These are phyloP conservation scores for Kuschelorhynchus macadamiae DNA, from an alignment of 2,888 invertebrate species.

Conservation along the genomic window DNA sequence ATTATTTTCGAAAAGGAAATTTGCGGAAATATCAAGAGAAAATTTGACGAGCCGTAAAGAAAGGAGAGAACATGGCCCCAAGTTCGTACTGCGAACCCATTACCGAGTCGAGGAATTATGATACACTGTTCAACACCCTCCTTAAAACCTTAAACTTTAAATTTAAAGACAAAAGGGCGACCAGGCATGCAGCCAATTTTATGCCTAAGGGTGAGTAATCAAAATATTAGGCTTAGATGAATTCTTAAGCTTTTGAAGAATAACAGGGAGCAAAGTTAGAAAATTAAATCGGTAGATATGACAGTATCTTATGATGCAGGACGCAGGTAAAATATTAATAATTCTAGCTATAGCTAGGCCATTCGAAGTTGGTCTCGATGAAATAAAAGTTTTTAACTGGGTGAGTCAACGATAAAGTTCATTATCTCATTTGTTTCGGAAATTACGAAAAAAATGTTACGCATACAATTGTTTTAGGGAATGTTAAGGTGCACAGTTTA, in stretches of 20 bases:
- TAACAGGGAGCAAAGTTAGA: no score
- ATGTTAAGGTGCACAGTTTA: no score
- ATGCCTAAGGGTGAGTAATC: slow-evolving; percentile 55
- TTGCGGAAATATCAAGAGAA: slow-evolving; percentile 67
- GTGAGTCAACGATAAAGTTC: no score
- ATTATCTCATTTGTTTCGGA: no score
- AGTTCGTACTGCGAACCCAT: slow-evolving; percentile 56
- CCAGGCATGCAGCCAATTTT: slow-evolving; percentile 57
- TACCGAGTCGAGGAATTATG: slow-evolving; percentile 60
- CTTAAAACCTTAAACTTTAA: slow-evolving; percentile 49
- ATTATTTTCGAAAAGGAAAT: slow-evolving; percentile 65
- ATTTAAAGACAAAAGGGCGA: slow-evolving; percentile 53
- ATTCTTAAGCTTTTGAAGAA: slow-evolving; percentile 19
- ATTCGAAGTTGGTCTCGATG: no score
- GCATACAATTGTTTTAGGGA: no score
- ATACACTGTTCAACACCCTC: slow-evolving; percentile 56
- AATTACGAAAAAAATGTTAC: no score
- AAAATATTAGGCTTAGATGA: slow-evolving; percentile 38
- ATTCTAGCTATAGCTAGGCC: no score
- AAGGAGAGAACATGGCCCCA: slow-evolving; percentile 61
- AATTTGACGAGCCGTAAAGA: slow-evolving; percentile 69
- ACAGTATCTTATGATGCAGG: no score
- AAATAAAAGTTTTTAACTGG: no score
- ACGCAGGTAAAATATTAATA: no score
- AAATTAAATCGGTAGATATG: no score